Conservation (phyloP, 2,797 vertebrate genomes). For the Leontopithecus rosalia region DNA sequence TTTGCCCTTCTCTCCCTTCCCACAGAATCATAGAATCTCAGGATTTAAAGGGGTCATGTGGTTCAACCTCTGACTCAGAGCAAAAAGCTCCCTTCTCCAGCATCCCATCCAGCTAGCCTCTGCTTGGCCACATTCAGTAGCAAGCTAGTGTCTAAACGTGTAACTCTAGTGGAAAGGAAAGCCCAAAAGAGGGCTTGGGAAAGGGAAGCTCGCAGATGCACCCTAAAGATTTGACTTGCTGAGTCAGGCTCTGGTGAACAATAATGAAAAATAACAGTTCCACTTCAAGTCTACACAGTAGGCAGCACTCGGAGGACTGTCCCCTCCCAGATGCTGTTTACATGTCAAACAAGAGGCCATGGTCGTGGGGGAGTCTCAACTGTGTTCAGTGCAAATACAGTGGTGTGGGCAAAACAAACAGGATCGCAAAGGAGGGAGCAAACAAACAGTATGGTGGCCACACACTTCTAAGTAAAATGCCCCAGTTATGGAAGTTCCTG, state of each 20-base stretch:
- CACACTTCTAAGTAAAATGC: constrained; percentile 65
- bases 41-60: not conserved
- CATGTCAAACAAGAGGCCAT: not conserved
- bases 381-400: constrained; percentile 61
- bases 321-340: constrained; percentile 44
- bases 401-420: constrained; percentile 75
- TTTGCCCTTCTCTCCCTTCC: not conserved
- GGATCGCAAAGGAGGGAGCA: constrained; percentile 56
- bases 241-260: not conserved
- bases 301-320: not conserved
- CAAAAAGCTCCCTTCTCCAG: not conserved
- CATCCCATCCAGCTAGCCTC: not conserved
- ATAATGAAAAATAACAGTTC: not conserved
- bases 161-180: not conserved
- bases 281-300: not conserved
- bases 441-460: not conserved
- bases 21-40: constrained; percentile 11
- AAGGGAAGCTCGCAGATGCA: not conserved
- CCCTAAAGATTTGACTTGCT: not conserved
- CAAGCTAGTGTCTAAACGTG: not conserved
- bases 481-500: constrained; percentile 74
- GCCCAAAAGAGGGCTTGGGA: not conserved
- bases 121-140: not conserved
- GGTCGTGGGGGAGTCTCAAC: not conserved
- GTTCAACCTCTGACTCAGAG: constrained; percentile 2